These are phyloP conservation scores for Cerastis leucographa DNA, from an alignment of 2,888 invertebrate genomes.

Conservation along the genomic window DNA sequence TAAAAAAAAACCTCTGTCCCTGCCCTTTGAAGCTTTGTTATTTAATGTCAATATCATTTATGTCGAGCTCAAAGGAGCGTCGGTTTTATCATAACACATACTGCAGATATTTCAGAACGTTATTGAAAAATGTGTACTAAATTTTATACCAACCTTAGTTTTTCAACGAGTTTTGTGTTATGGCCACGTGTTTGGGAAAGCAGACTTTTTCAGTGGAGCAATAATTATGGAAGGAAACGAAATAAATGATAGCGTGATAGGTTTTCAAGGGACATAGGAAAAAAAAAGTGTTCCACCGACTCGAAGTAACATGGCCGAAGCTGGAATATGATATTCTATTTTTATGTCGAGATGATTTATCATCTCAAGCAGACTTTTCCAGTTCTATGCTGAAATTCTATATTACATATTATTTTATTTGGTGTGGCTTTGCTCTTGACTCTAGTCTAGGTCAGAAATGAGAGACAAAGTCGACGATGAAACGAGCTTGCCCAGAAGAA, in stretches of 20 bases:
- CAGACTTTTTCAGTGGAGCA: neutral
- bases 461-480: no score
- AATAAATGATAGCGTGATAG: neutral
- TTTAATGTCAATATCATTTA: constrained; percentile 38
- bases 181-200: neutral
- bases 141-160: neutral
- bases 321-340: neutral
- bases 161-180: neutral
- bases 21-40: constrained; percentile 29
- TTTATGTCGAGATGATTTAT: neutral
- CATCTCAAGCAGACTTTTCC: neutral
- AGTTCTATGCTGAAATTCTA: neutral
- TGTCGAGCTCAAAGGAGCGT: constrained; percentile 27
- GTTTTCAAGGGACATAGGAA: neutral
- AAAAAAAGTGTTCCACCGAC: no score
- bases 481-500: no score
- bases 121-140: neutral
- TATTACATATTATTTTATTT: no score
- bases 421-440: no score
- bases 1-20: neutral
- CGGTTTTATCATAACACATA: constrained; percentile 16
- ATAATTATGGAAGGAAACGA: neutral
- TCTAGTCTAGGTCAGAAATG: no score
- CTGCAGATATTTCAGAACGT: constrained; percentile 14
- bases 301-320: neutral